phyloP scores from a whole-genome alignment of 2,797 vertebrate species.

The Syngnathus rostellatus region DNA sequence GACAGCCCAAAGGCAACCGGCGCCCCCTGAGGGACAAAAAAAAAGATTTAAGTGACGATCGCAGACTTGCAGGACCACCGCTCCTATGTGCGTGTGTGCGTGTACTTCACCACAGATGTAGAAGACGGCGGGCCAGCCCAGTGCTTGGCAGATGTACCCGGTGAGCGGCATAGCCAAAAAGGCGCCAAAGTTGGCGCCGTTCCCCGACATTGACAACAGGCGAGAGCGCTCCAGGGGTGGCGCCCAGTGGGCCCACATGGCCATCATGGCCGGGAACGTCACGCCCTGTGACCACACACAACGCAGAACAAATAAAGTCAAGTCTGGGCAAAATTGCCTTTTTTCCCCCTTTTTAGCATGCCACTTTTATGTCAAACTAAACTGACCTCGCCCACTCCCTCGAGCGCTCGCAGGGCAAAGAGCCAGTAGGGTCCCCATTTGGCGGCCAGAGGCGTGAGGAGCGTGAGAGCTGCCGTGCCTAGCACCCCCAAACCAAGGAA shows the following conservation, averaged over 20 bases:
- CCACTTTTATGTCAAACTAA: too few species aligned
- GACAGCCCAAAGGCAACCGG: conserved; percentile 71
- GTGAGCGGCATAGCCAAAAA: conserved; percentile 76
- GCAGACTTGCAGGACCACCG: neutral
- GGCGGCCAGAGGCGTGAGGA: conserved; percentile 75
- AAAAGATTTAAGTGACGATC: too few species aligned
- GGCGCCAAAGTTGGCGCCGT: conserved; percentile 75
- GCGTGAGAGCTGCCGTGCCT: conserved; percentile 70
- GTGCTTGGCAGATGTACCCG: conserved; percentile 68
- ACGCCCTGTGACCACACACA: conserved; percentile 65
- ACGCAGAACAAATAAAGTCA: too few species aligned
- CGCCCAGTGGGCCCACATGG: conserved; percentile 85
- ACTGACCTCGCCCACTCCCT: conserved; percentile 79
- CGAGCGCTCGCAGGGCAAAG: conserved; percentile 70
- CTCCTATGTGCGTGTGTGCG: neutral
- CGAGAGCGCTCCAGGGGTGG: conserved; percentile 76
- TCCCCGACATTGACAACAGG: conserved; percentile 70
- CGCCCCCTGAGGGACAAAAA: conserved; percentile 52
- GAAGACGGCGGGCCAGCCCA: conserved; percentile 84
- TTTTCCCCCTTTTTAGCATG: too few species aligned
- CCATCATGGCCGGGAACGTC: conserved; percentile 80
- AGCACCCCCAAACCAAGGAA: conserved; percentile 77
- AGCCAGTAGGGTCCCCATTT: conserved; percentile 65
- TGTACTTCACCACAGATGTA: conserved; percentile 75
- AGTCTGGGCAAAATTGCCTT: too few species aligned